These are phyloP conservation scores for Sanderia malayensis DNA, from an alignment of 30 jellyfish, hydroid and myxozoan species.

Conservation along the genomic window DNA sequence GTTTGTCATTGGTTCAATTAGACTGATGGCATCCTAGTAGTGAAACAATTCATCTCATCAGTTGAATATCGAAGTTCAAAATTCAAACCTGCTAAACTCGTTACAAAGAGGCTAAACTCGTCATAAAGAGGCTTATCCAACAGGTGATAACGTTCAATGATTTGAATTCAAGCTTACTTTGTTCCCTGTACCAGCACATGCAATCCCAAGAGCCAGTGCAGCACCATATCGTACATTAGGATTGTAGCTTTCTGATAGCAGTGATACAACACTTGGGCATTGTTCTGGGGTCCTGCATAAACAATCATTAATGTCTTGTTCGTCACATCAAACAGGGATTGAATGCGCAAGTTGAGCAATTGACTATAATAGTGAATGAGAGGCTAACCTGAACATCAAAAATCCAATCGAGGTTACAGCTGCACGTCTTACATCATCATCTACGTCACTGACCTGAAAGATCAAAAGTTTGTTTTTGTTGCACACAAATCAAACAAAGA, in stretches of 20 bases:
- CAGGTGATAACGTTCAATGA: no score
- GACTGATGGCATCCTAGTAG: conserved; percentile 87
- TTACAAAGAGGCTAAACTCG: no score
- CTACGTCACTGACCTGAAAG: conserved; percentile 95
- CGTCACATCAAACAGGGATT: no score
- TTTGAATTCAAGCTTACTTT: no score
- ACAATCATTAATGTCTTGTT: no score
- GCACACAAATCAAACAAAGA: no score
- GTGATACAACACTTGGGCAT: conserved; percentile 95
- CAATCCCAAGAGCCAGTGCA: conserved; percentile 98
- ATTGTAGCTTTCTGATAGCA: conserved; percentile 86
- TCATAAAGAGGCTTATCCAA: no score
- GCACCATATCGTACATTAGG: conserved; percentile 99
- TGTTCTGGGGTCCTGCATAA: conserved; percentile 93
- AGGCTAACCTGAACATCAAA: conserved; percentile 79
- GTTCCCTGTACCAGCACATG: conserved; percentile 98
- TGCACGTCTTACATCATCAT: conserved; percentile 97
- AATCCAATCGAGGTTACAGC: conserved; percentile 98
- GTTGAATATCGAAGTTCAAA: no score
- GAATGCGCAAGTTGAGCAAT: not conserved
- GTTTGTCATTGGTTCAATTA: conserved; percentile 88
- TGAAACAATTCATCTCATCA: no score
- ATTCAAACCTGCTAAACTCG: no score
- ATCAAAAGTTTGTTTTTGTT: no score
- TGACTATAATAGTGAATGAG: no score